Conservation (phyloP, 2,797 vertebrate genomes). For the Hippopotamyrus pictus region DNA sequence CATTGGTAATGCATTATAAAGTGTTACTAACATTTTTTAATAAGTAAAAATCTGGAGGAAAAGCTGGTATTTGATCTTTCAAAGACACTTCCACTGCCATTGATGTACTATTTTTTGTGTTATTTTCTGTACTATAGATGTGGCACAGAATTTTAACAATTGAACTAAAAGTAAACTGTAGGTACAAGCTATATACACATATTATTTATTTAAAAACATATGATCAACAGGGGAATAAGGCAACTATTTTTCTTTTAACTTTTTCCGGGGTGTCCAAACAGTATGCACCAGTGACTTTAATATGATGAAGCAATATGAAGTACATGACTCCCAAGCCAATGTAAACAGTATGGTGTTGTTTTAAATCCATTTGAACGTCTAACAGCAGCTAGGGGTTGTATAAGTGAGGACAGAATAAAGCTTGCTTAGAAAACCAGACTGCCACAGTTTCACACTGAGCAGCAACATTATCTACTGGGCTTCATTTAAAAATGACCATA, state of each 20-base stretch:
- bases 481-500: slow-evolving; percentile 35
- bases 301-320: slow-evolving; percentile 62
- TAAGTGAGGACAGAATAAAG: slow-evolving; percentile 54
- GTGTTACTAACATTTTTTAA: background rate
- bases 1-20: background rate
- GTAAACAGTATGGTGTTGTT: slow-evolving; percentile 60
- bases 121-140: background rate
- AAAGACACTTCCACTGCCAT: background rate
- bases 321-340: slow-evolving; percentile 53
- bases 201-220: slow-evolving; percentile 37
- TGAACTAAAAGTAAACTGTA: background rate
- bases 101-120: background rate
- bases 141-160: background rate
- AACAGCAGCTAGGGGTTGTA: slow-evolving; percentile 49
- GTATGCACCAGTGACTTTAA: slow-evolving; percentile 57
- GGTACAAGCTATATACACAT: background rate
- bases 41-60: background rate
- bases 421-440: slow-evolving; percentile 40
- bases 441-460: slow-evolving; percentile 34
- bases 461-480: slow-evolving; percentile 29
- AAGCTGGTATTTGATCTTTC: background rate
- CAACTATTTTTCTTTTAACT: slow-evolving; percentile 44
- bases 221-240: slow-evolving; percentile 54
- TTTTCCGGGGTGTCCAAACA: slow-evolving; percentile 62
- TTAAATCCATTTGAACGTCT: slow-evolving; percentile 60